Conservation (phyloP, 2,888 invertebrate genomes). For the Caenorhabditis afra region DNA sequence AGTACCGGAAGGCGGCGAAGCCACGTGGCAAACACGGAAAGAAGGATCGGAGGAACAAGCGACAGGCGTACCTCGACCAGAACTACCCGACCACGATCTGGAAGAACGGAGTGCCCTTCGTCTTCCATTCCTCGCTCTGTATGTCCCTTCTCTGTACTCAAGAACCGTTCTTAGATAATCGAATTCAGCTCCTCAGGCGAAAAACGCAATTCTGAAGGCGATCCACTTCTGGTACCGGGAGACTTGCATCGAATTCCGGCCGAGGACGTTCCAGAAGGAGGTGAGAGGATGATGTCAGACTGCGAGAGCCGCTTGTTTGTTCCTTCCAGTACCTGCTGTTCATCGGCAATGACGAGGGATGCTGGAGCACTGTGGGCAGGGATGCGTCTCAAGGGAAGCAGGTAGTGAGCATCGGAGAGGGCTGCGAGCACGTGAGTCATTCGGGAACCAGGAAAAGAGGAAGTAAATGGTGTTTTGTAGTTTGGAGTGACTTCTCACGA, state of each 20-base stretch:
- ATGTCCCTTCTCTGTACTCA: background rate
- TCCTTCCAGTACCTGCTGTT: conserved; percentile 57
- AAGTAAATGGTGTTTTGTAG: conserved; percentile 45
- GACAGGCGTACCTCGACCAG: conserved; percentile 55
- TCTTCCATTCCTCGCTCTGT: conserved; percentile 59
- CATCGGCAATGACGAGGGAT: conserved; percentile 70
- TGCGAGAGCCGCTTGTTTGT: conserved; percentile 6
- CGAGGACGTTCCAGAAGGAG: conserved; percentile 56
- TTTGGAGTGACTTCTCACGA: conserved; percentile 73
- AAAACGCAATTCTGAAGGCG: conserved; percentile 56
- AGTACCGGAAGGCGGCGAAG: conserved; percentile 31
- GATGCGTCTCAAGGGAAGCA: conserved; percentile 65
- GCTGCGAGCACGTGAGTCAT: conserved; percentile 69
- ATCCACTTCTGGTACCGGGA: conserved; percentile 70
- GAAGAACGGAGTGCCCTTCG: conserved; percentile 63
- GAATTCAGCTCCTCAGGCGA: conserved; percentile 38
- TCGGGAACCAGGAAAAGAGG: background rate
- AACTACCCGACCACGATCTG: conserved; percentile 68
- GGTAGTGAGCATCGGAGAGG: conserved; percentile 68
- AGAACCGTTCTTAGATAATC: background rate
- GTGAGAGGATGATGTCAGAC: conserved; percentile 4
- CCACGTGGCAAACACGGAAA: conserved; percentile 2
- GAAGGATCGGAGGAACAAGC: conserved; percentile 6
- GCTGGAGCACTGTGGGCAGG: conserved; percentile 72
- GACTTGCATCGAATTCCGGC: conserved; percentile 68